Evolutionary conservation across 2,888 invertebrate species (phyloP).

Genomic region (Macropis europaea): DNA sequence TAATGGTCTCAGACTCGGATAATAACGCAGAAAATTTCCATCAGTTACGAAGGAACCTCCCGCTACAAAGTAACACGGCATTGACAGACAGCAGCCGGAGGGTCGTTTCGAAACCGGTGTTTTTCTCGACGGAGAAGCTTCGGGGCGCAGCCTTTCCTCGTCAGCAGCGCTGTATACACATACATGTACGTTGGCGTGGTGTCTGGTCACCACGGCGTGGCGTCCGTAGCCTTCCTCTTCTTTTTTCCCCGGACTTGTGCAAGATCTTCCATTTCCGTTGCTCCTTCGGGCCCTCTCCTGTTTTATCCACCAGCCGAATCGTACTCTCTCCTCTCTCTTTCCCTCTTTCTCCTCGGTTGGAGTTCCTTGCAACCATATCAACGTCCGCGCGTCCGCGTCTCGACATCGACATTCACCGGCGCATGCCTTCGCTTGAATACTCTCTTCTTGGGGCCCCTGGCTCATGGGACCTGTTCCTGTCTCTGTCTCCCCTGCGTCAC

Average conservation of each 20-base stretch:
- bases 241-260: conserved; percentile 54
- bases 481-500: conserved; percentile 3
- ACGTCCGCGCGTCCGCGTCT: conserved; percentile 58
- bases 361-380: conserved; percentile 51
- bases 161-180: conserved; percentile 23
- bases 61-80: conserved; percentile 25
- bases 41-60: conserved; percentile 2
- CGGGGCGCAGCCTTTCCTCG: conserved; percentile 31
- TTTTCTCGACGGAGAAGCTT: conserved; percentile 20
- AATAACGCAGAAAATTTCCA: conserved; percentile 7
- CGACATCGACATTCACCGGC: conserved; percentile 63
- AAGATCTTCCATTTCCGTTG: conserved; percentile 44
- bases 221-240: conserved; percentile 53
- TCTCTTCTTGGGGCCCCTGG: conserved; percentile 22
- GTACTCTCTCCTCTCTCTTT: conserved; percentile 1
- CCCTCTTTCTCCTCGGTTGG: conserved; percentile 11
- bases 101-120: conserved; percentile 35
- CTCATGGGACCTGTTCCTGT: conserved; percentile 8
- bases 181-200: conserved; percentile 35
- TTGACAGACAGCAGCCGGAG: conserved; percentile 37
- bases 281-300: conserved; percentile 1
- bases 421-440: conserved; percentile 54
- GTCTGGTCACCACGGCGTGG: conserved; percentile 54
- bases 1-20: too few relatives aligned
- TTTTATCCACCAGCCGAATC: conserved; percentile 42